Evolutionary conservation across 2,113 vertebrate species (phyloP).

Genomic region (Mesembrinibis cayennensis): DNA sequence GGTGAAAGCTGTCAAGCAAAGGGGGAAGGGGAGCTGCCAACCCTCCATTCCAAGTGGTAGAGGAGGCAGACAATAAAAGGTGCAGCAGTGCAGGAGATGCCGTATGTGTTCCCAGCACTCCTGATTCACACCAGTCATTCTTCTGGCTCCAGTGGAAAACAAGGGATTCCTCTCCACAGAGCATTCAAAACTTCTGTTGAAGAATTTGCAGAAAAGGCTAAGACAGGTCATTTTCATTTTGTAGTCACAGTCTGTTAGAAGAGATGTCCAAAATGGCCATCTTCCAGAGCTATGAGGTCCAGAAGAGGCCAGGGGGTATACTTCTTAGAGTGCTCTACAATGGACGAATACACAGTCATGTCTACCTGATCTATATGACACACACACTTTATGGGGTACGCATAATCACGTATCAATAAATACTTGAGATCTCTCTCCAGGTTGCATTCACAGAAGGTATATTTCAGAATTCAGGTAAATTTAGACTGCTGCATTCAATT

Average conservation of each 20-base stretch:
- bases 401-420: background rate
- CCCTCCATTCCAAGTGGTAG: background rate
- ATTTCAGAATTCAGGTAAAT: background rate
- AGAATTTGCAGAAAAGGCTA: background rate
- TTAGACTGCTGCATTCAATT: background rate
- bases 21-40: background rate
- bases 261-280: accelerated
- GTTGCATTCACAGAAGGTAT: background rate
- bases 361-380: background rate
- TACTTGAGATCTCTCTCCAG: background rate
- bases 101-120: accelerated
- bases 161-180: background rate
- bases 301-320: background rate
- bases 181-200: background rate
- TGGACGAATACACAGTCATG: background rate
- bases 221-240: background rate
- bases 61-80: background rate
- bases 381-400: background rate
- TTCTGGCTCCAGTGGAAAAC: background rate
- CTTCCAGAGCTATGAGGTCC: background rate
- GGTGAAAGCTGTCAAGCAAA: background rate
- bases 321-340: background rate
- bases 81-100: background rate
- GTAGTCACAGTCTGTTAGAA: background rate
- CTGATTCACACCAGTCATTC: background rate